Percentiles rank a stretch among this genome's conserved stretches.
phyloP scores from a whole-genome alignment of 2,113 vertebrate species.

The Oreochromis niloticus region DNA sequence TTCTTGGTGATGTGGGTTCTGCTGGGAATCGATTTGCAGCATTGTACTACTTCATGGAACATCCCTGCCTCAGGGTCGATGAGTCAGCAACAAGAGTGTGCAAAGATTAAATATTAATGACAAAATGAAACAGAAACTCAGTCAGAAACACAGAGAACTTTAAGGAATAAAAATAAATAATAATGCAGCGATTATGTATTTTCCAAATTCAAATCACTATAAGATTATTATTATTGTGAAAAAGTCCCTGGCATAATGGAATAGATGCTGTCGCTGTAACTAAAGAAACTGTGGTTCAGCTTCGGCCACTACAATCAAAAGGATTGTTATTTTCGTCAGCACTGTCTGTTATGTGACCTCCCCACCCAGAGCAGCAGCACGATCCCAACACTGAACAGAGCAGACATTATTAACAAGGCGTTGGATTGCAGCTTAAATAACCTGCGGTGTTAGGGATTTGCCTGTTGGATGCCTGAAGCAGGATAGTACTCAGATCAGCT shows the following conservation, averaged over 20 bases:
- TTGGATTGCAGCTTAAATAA: neutral
- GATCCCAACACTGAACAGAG: neutral
- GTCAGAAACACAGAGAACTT: neutral
- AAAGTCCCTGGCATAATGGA: neutral
- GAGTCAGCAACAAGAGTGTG: neutral
- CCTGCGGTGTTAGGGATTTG: fast-evolving
- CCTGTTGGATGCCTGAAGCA: neutral
- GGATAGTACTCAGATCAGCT: neutral
- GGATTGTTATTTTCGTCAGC: neutral
- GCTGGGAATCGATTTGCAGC: neutral
- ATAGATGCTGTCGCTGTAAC: neutral
- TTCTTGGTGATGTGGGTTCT: neutral
- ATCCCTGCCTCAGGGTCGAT: neutral
- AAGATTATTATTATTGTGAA: neutral
- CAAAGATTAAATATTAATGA: neutral
- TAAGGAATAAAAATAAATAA: neutral
- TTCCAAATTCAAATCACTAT: neutral
- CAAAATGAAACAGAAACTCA: neutral
- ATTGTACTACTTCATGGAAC: neutral
- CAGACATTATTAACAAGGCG: neutral
- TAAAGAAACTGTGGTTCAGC: neutral
- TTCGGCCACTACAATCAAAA: neutral
- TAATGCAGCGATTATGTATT: neutral
- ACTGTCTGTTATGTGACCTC: neutral
- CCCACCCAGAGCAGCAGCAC: neutral